phyloP scores from a whole-genome alignment of 2,888 invertebrate genomes.

The Monoplex corrugatus region DNA sequence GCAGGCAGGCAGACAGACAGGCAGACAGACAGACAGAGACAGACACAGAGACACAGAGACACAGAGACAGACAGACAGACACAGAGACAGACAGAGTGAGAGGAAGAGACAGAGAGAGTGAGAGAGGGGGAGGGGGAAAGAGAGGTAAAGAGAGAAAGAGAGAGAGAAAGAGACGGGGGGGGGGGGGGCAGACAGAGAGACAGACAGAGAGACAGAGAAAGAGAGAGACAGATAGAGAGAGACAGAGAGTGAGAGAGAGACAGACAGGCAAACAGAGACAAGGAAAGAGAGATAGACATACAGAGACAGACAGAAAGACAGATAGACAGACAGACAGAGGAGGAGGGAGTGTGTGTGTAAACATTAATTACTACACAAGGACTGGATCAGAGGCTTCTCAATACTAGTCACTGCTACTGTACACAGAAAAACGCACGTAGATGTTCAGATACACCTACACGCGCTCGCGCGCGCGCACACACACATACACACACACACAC shows the following conservation, averaged over 20 bases:
- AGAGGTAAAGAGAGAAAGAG: not conserved
- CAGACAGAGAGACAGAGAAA: not conserved
- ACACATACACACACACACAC: constrained; percentile 13
- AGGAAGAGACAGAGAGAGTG: not conserved
- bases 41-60: not conserved
- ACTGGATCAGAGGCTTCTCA: too few species aligned
- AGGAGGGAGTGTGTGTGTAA: not conserved
- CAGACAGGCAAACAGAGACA: too few species aligned
- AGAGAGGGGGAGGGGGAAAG: constrained; percentile 6
- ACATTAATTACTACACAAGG: not conserved
- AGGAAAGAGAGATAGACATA: not conserved
- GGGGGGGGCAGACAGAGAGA: too few species aligned
- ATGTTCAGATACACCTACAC: constrained; percentile 2
- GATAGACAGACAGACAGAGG: not conserved
- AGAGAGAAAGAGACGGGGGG: not conserved
- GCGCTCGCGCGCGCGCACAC: not conserved
- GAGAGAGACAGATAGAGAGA: not conserved
- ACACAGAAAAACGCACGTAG: not conserved
- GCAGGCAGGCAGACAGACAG: not conserved
- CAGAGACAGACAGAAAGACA: not conserved
- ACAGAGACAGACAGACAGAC: not conserved
- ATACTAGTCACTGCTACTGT: too few species aligned
- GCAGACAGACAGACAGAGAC: not conserved
- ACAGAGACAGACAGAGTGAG: not conserved
- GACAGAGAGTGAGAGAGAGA: not conserved